Percentiles rank a stretch among this genome's conserved stretches.
Evolutionary conservation across 2,113 vertebrate species (phyloP).

Genomic region (Oncorhynchus masou): DNA sequence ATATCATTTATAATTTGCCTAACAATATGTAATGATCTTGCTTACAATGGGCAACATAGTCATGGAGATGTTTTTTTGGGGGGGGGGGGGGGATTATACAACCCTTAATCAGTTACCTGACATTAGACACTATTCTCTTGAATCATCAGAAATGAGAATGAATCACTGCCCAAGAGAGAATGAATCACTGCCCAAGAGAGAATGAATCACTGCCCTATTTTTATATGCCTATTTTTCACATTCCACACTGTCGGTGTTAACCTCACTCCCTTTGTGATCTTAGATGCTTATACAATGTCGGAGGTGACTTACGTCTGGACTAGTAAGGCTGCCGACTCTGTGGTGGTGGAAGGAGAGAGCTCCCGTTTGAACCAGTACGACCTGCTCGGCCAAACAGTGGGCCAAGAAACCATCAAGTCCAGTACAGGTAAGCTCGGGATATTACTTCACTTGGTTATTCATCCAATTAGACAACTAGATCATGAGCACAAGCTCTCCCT

Average conservation of each 20-base stretch:
- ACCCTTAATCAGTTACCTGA: neutral
- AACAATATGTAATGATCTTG: no score
- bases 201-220: neutral
- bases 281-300: conserved; percentile 94
- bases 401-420: conserved; percentile 94
- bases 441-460: no score
- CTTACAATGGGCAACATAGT: no score
- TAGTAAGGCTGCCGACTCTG: conserved; percentile 89
- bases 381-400: conserved; percentile 91
- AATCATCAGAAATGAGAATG: no score
- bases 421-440: conserved; percentile 82
- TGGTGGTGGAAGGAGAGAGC: conserved; percentile 93
- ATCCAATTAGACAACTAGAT: no score
- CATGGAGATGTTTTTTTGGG: no score
- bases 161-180: no score
- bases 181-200: no score
- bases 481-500: no score
- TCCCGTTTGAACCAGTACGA: conserved; percentile 97
- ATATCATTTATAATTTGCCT: no score
- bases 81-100: neutral
- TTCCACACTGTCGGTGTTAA: neutral
- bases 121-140: no score
- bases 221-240: neutral
- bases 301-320: conserved; percentile 98
- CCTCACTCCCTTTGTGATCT: conserved; percentile 1